Evolutionary conservation across 2,888 invertebrate species (phyloP).

Genomic region (Hyles lineata): DNA sequence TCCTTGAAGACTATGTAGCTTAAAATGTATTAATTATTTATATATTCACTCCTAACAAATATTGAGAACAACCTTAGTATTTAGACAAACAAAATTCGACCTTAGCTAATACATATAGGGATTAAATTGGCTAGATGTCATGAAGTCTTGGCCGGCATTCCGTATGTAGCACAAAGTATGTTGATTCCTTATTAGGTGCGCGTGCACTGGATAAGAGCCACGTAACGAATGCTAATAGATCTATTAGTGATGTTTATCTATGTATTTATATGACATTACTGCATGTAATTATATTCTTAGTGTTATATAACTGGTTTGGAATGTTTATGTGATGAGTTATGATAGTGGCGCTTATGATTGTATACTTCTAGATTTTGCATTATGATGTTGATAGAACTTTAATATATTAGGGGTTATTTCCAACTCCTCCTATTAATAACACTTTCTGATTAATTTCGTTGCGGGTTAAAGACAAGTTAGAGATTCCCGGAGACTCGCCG

Average conservation of each 20-base stretch:
- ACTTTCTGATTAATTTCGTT: too few relatives aligned
- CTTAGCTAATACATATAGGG: neutral
- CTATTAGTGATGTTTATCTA: slow-evolving; percentile 13
- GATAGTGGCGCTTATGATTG: neutral
- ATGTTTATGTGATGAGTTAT: neutral
- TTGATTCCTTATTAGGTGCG: slow-evolving; percentile 36
- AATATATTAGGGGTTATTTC: too few relatives aligned
- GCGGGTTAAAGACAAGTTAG: too few relatives aligned
- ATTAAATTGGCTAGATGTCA: neutral
- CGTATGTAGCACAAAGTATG: neutral
- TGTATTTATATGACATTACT: neutral
- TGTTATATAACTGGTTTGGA: neutral
- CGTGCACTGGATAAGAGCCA: slow-evolving; percentile 34
- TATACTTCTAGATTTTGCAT: neutral
- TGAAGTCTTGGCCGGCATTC: neutral
- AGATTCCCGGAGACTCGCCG: too few relatives aligned
- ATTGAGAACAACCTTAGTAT: slow-evolving; percentile 11
- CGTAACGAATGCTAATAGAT: slow-evolving; percentile 21
- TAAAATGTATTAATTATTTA: neutral
- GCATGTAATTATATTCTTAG: neutral
- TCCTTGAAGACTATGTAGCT: slow-evolving; percentile 9
- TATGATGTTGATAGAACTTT: neutral
- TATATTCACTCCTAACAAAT: neutral
- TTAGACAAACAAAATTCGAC: neutral
- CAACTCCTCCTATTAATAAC: too few relatives aligned